Evolutionary conservation across 2,797 vertebrate genomes (phyloP), one percentile per base, ranked within the genome.

Genomic region (Notolepis coatsorum): DNA sequence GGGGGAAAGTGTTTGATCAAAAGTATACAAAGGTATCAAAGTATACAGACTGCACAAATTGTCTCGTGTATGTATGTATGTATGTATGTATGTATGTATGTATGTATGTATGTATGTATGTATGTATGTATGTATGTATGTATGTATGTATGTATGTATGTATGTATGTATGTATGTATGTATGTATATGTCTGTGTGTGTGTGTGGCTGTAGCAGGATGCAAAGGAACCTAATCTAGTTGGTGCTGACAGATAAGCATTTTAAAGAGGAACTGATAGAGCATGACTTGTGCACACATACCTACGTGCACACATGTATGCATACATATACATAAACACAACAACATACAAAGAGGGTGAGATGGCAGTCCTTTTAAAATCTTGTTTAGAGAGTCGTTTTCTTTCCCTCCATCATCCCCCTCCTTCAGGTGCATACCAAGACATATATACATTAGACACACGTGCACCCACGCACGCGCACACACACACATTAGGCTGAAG

Each of bases 221-320:
- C 75, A 38, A 24, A 57, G 54, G 75, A 80, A 28, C 62, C 67
- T 74, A 52, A 83, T 66, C 71, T 75, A 69, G 68, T 5, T 2
- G 5, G 35, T 71, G 63, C 38, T 71, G 87, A 88, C 65, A 79
- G 67, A 67, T 3, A 56, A 50, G 15, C 24, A 56, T 65, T 83
- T 73, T 57, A 18, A 39, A 57, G 30, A 23, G 24, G 39, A 35
- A 25, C 18, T 17, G 28, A 35, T n/a, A 51, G n/a, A 27, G n/a
- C 28, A 47, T 10, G 13, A 25, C 28, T 13, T 9, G 6, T 18
- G 2, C 8, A 28, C 43, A 48, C 43, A 35, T 37, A 37, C 27
- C 24, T 20, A 54, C 52, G 41, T 23, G 41, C 52, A 38, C 51
- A 53, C 7, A 39, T 33, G 37, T 31, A 38, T 20, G 23, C 20